Evolutionary conservation across 53 echinoderm and acorn worm species (phyloP).

Genomic region (Echinometra lucunter): DNA sequence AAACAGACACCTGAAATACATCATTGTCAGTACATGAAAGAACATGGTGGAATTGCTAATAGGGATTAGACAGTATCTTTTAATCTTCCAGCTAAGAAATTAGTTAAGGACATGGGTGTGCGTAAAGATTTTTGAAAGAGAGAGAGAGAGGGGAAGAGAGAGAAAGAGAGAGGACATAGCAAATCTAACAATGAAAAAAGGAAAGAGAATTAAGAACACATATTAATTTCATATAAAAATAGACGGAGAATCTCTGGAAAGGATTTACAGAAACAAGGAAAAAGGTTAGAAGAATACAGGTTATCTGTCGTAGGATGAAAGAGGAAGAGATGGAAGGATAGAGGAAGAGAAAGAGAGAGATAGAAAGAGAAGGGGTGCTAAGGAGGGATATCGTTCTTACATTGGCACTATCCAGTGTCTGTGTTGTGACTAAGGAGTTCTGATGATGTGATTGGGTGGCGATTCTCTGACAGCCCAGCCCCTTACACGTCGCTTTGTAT

Average conservation of each 20-base stretch:
- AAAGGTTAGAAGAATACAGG: too few relatives aligned
- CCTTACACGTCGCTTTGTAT: conserved; percentile 63
- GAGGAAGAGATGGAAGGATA: neutral
- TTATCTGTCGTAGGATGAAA: too few relatives aligned
- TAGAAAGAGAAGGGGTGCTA: neutral
- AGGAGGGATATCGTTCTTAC: neutral
- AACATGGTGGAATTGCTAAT: neutral
- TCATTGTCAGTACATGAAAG: neutral
- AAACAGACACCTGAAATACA: neutral
- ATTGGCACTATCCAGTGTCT: conserved; percentile 11
- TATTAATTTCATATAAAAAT: too few relatives aligned
- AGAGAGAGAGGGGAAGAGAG: neutral
- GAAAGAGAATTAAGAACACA: too few relatives aligned
- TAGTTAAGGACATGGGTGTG: neutral
- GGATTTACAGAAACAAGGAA: too few relatives aligned
- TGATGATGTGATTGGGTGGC: conserved; percentile 53
- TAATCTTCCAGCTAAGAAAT: neutral
- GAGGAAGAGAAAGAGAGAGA: conserved; percentile 18
- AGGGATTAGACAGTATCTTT: neutral
- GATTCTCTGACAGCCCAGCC: conserved; percentile 60
- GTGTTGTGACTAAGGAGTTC: conserved; percentile 55
- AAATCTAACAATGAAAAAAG: too few relatives aligned
- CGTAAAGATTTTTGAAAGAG: neutral
- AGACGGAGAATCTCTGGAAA: too few relatives aligned
- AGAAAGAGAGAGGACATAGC: neutral